Conservation (phyloP, 2,797 vertebrate species). For the Liparis tanakae region DNA sequence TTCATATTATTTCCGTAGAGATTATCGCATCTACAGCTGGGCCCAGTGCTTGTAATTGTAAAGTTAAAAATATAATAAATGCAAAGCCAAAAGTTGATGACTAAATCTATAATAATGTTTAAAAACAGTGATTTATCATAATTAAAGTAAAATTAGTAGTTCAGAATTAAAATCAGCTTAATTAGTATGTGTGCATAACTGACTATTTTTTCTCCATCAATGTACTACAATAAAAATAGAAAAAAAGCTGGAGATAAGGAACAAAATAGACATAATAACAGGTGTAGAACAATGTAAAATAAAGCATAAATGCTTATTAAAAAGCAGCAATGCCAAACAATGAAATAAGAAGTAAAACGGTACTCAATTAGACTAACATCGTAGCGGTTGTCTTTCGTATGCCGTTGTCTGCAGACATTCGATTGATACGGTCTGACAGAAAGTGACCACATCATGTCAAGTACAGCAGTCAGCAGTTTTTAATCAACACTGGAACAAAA, state of each 20-base stretch:
- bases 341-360: background rate
- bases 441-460: conserved; percentile 34
- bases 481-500: conserved; percentile 45
- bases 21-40: background rate
- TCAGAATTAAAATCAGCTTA: background rate
- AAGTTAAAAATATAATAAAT: background rate
- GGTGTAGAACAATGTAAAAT: background rate
- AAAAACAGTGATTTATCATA: background rate
- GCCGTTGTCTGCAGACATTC: conserved; percentile 15
- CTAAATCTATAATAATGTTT: background rate
- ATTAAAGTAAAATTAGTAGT: background rate
- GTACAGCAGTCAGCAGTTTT: conserved; percentile 31
- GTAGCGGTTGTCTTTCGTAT: background rate
- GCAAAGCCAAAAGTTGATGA: background rate
- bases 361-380: background rate
- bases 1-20: background rate
- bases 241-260: background rate
- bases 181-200: background rate
- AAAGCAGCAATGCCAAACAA: background rate
- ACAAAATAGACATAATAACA: background rate
- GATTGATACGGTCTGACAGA: conserved; percentile 35
- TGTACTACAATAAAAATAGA: background rate
- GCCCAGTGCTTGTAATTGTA: background rate
- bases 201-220: background rate
- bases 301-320: background rate